Evolutionary conservation across 2,888 invertebrate genomes (phyloP), one percentile per base, ranked within the genome.

Genomic region (Stomorhina lunata): DNA sequence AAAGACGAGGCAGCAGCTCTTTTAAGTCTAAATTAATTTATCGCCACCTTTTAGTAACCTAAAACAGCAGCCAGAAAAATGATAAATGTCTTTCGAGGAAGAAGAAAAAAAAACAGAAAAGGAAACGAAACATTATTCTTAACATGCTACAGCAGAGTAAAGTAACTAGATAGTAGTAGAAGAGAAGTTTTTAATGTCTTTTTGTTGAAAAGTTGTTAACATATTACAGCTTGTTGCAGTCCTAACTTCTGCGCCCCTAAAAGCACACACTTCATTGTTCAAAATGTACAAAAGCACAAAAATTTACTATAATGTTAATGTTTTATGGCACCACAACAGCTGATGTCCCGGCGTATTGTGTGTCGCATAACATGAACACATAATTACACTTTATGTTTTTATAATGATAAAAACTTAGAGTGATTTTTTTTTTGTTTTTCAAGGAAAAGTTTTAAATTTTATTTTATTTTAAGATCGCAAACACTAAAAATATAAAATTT

Each of bases 281-380:
- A 5, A 53, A 63, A n/a, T n/a, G n/a, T n/a, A n/a, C n/a, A n/a
- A n/a, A n/a, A n/a, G n/a, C n/a, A n/a, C n/a, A 45, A 32, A 48
- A 15, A 12, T 3, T 45, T 32, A n/a, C n/a, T n/a, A n/a, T n/a
- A n/a, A n/a, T 65, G 43, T 76, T 61, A 40, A 76, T 68, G 29
- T 61, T 50, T 6, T 57, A 9, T 43, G 15, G n/a, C 22, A 55
- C 10, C 12, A 57, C 4, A 55, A 22, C 80, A 80, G 69, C 63
- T 72, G 72, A 79, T 80, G 69, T 75, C 57, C 20, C 61, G 17
- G 22, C 22, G 15, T 17, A 4, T 2, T 48, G 45, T 4, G 45
- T n/a, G 22, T 48, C 12, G 40, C 25, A 25, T n/a, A 20, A 40
- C 55, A 48, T 29, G 45, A 55, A 22, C 53, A 55, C 17, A 63